phyloP scores from a whole-genome alignment of 2,888 invertebrate genomes.

The Nemotelus pantherinus region DNA sequence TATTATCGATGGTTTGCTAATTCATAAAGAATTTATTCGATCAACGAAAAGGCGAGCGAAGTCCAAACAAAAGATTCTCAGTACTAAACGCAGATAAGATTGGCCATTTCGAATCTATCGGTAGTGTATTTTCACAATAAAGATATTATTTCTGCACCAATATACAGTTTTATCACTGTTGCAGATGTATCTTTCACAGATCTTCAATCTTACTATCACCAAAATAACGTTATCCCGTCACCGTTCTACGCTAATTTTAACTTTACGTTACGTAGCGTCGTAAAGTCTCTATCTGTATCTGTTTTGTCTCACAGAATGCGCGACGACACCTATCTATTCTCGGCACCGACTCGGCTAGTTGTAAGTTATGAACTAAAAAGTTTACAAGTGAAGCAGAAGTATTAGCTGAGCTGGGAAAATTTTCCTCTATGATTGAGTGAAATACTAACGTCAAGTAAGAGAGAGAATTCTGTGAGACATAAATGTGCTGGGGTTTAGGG shows the following conservation, averaged over 20 bases:
- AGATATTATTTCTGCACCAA: too few relatives aligned
- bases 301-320: slow-evolving; percentile 10
- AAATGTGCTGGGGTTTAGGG: not conserved
- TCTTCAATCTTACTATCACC: too few relatives aligned
- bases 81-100: too few relatives aligned
- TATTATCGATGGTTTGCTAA: not conserved
- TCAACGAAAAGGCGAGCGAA: not conserved
- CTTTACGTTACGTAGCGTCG: slow-evolving; percentile 3
- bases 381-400: slow-evolving; percentile 26
- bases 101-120: too few relatives aligned
- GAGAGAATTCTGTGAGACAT: not conserved
- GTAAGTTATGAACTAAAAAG: slow-evolving; percentile 38
- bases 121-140: too few relatives aligned
- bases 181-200: too few relatives aligned
- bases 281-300: slow-evolving; percentile 20
- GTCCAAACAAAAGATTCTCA: not conserved
- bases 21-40: not conserved
- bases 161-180: too few relatives aligned
- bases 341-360: slow-evolving; percentile 42
- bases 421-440: not conserved
- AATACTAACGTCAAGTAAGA: slow-evolving; percentile 3
- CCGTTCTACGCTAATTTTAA: not conserved
- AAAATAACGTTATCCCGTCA: too few relatives aligned
- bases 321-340: slow-evolving; percentile 30
- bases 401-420: not conserved